Evolutionary conservation across 2,113 vertebrate genomes (phyloP), one percentile per base, ranked within the genome.

Genomic region (Eurypyga helias): DNA sequence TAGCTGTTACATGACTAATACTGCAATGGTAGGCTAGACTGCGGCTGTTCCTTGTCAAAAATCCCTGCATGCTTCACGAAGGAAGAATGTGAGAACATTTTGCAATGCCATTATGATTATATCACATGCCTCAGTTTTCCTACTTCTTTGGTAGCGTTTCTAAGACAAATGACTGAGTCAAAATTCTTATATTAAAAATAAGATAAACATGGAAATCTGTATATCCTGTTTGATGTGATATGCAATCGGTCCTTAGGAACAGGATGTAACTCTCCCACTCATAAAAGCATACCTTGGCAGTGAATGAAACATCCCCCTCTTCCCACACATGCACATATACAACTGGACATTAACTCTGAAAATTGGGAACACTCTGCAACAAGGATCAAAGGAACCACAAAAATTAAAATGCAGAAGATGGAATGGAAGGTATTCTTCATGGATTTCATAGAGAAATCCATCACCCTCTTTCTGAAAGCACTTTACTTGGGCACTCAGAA

Each of bases 281-380:
- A 69, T 66, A 80, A 93, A 95, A 90, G 94, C 76, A 86, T 95
- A 83, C 7, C 83, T 90, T 96, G 76, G 93, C 91, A 96, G n/a
- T 15, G 31, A 92, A 93, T 54, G 8, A 89, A 95, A 89, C 71
- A 90, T 58, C 90, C 54, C 58, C 23, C 33, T 62, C 92, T 80
- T 80, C 93, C 94, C 86, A 96, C 91, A 88, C 52, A 87, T 21
- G 31, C 71, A 87, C n/a, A 62, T 15, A 72, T 36, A 87, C 62
- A 94, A 95, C 62, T 61, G 89, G 86, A 94, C 71, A 86, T 73
- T 38, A 73, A 26, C 90, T 90, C 69, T 93, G 71, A 92, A 94
- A 93, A 91, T 13, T 58, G 78, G 43, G 46, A 96, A 62, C 72
- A 29, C 25, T 43, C 54, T 87, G 67, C 36, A 95, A 62, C 19